A percentile compares a stretch with the other conserved stretches of the same genome.
Conservation (phyloP, 2,113 vertebrate genomes). For the Zapus hudsonius region DNA sequence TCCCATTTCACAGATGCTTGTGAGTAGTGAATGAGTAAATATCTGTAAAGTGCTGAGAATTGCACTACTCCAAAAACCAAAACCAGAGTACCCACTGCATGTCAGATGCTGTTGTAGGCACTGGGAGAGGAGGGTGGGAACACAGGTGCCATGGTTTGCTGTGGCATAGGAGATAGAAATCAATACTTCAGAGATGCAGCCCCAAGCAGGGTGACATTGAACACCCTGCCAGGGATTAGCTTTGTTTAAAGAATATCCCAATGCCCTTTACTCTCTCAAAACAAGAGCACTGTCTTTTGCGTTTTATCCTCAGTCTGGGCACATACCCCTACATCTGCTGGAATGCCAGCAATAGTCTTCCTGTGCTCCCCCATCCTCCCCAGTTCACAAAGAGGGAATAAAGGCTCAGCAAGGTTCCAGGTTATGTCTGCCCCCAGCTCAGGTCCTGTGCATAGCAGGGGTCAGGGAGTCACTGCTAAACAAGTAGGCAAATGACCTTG, state of each 20-base stretch:
- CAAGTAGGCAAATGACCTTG: background rate
- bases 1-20: background rate
- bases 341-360: background rate
- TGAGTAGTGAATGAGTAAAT: background rate
- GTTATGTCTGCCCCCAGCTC: background rate
- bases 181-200: fast-evolving
- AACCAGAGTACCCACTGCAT: background rate
- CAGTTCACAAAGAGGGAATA: background rate
- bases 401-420: background rate
- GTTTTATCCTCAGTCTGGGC: background rate
- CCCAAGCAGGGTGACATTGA: too few species aligned
- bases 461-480: background rate
- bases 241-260: background rate
- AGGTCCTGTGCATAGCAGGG: background rate
- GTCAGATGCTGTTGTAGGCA: background rate
- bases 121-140: background rate
- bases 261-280: background rate
- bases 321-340: background rate
- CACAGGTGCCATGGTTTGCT: background rate
- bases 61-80: background rate
- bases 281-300: background rate
- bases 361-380: background rate
- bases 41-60: background rate
- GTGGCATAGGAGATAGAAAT: background rate
- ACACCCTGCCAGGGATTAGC: background rate